Base-by-base conservation (phyloP, 2,888 invertebrate genomes). In the Auanema sp. region DNA sequence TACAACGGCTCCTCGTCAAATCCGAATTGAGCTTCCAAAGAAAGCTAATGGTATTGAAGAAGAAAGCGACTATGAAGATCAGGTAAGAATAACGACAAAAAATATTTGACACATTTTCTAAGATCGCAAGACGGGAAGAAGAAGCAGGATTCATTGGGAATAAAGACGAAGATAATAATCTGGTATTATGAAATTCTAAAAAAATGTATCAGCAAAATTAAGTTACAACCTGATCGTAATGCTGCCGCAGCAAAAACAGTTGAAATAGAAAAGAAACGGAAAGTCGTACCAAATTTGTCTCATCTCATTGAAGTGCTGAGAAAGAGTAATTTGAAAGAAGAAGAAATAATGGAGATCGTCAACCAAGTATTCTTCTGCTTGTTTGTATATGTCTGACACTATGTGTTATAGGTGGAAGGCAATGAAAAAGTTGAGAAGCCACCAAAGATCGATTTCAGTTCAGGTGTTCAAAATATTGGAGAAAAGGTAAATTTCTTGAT, bases 281-380 rank as follows among this genome's bases (percentile, higher is more conserved):
- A 64, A 56, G 60, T 62, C 25, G 71, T 72, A 1, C 80, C 79
- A 21, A 75, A 75, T 24, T 68, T 80, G 2, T 61, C 68, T 12
- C 73, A 72, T 14, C 71, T 80, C 18, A 66, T 80, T 12, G 68
- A 69, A 42, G 72, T 72, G 8, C 66, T 80, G 42, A 72, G 74
- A 57, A 75, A 68, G 40, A 75, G 76, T 66, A 77, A 78, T 50
- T 68, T 80, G 40, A 75, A 69, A 8, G 58, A 66, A 41, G 69
- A 71, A 25, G 80, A 80, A 50, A 72, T 79, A 43, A 57, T 68
- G 60, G 80, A 80, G 52, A 69, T 80, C 40, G 68, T 73, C 5
- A 58, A 62, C 6, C 79, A 79, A 66, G 47, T 47, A 47, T 47
- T 16, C 3, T 5, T 33, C 47, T 5, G n/a, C n/a, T n/a, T n/a